Evolutionary conservation across 2,888 invertebrate genomes (phyloP), one percentile per base, ranked within the genome.

Genomic region (Chromoteleia sp.): DNA sequence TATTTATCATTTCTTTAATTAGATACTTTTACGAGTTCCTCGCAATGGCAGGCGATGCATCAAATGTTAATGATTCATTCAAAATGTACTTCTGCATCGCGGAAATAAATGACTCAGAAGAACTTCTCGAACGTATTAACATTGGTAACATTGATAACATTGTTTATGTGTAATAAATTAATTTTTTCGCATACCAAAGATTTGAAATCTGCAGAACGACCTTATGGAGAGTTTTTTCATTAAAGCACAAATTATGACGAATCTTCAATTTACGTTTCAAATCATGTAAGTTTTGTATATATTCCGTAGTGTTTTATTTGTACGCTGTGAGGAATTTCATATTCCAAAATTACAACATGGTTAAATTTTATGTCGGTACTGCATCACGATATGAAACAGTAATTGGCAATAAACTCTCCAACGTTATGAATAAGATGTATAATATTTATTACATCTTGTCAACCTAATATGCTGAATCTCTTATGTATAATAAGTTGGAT

Each of bases 1-100:
- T 52, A 39, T 33, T 67, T 52, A 48, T 39, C 39, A 25, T 15
- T 19, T 52, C 12, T 50, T 71, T 48, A 48, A 61, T 61, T 61
- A 10, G 25, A 52, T 52, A 61, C 12, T 21, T 71, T 61, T 48
- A 50, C 41, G 50, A 71, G 52, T 61, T 61, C 36, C 43, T 61
- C 39, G 2, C 10, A 14, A 41, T 41, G 17, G 19, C 50, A 61
- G 30, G 7, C 39, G 25, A 25, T 36, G 25, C 61, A 63, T 73
- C 63, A 54, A 45, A 65, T 54, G 43, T 36, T 74, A 74, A 65
- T 74, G 63, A 74, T 56, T 74, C 74, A 65, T 25, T 63, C 56
- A 36, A 74, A 74, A 74, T 73, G 21, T 74, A 74, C 45, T 65
- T 19, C 33, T 48, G 54, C 56, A 65, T 43, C 39, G 73, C 61